Evolutionary conservation across 2,113 vertebrate species (phyloP).

Genomic region (Amazona guildingii): DNA sequence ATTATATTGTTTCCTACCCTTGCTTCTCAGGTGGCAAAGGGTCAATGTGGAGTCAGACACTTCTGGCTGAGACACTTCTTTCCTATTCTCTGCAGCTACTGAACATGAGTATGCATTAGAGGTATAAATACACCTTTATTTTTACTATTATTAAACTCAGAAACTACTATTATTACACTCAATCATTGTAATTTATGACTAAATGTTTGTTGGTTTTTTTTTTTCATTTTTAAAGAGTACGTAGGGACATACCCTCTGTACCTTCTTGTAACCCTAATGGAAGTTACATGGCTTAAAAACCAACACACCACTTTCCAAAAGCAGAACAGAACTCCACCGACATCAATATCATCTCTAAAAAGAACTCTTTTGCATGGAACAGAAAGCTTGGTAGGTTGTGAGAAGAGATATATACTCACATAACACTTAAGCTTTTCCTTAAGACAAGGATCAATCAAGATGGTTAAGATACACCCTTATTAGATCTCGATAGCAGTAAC

Average conservation of each 20-base stretch:
- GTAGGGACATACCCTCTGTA: neutral
- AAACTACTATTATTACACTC: neutral
- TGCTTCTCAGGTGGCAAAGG: neutral
- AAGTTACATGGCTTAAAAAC: neutral
- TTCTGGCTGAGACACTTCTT: neutral
- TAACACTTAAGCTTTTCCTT: neutral
- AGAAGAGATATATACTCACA: neutral
- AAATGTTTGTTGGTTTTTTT: neutral
- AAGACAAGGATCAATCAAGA: neutral
- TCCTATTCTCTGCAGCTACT: neutral
- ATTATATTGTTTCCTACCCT: neutral
- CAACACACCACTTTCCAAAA: neutral
- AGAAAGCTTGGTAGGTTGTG: neutral
- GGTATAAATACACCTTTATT: neutral
- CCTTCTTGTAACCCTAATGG: neutral
- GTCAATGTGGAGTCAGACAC: neutral
- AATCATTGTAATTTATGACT: neutral
- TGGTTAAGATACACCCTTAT: neutral
- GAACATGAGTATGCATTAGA: neutral
- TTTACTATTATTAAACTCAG: neutral
- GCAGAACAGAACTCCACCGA: neutral
- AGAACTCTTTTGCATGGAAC: neutral
- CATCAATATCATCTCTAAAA: neutral
- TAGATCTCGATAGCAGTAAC: neutral
- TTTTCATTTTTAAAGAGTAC: neutral